Evolutionary conservation across 2,888 invertebrate genomes (phyloP).

Genomic region (Petrolisthes manimaculis): DNA sequence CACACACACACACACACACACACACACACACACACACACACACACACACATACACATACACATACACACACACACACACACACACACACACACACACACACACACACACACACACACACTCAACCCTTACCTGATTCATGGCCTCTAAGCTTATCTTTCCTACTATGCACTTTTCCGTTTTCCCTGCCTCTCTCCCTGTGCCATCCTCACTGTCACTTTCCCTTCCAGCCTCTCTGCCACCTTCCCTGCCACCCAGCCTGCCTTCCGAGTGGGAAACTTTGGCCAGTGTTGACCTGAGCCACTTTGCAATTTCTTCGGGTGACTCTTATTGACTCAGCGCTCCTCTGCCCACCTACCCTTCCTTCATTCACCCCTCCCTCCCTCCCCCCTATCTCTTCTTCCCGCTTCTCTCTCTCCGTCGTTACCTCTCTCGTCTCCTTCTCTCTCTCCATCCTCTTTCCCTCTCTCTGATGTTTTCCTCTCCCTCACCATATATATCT

Average conservation of each 20-base stretch:
- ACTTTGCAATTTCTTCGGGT: neutral
- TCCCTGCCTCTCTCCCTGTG: neutral
- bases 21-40: constrained; percentile 1
- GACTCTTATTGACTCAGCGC: neutral
- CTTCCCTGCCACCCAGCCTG: neutral
- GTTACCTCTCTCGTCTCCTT: neutral
- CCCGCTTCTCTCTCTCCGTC: neutral
- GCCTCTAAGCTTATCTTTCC: neutral
- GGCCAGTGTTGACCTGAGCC: neutral
- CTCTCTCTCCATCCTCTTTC: neutral
- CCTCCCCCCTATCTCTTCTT: neutral
- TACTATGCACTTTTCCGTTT: neutral
- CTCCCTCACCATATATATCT: neutral
- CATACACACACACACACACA: constrained; percentile 5
- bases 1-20: constrained; percentile 1
- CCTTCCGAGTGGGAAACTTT: neutral
- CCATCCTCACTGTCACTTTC: neutral
- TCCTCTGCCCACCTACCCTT: neutral
- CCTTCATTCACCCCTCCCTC: neutral
- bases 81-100: constrained; percentile 15
- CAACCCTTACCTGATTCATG: neutral
- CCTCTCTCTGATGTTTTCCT: neutral
- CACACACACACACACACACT: neutral
- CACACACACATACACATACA: neutral
- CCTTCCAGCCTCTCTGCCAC: neutral